phyloP scores from a whole-genome alignment of 2,888 invertebrate genomes.

The Mesochorus sp. region DNA sequence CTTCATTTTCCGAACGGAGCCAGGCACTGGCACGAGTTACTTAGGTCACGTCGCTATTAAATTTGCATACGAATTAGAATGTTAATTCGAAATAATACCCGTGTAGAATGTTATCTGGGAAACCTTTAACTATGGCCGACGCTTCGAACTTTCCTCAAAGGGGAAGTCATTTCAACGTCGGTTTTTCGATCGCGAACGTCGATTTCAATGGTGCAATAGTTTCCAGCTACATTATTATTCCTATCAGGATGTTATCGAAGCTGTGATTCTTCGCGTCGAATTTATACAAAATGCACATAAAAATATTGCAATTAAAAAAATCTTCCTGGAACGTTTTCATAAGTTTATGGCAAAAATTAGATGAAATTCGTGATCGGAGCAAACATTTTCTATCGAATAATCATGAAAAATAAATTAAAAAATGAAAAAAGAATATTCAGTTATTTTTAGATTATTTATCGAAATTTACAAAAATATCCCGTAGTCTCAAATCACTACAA shows the following conservation, averaged over 20 bases:
- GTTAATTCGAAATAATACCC: conserved; percentile 50
- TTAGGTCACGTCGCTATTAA: conserved; percentile 48
- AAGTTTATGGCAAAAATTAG: too few species aligned
- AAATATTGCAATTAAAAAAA: too few species aligned
- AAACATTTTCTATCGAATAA: background rate
- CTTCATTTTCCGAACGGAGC: conserved; percentile 31
- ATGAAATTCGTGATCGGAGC: background rate
- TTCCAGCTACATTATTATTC: too few species aligned
- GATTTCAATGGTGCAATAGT: background rate
- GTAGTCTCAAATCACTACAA: too few species aligned
- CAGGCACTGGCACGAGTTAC: conserved; percentile 5
- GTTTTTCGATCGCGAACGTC: background rate
- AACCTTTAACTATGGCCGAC: background rate
- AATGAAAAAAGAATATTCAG: too few species aligned
- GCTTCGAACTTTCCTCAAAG: background rate
- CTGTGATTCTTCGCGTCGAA: too few species aligned
- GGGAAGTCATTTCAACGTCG: background rate
- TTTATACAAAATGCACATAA: too few species aligned
- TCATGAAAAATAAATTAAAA: too few species aligned
- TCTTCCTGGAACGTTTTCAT: too few species aligned
- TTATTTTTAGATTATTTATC: too few species aligned
- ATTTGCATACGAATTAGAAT: conserved; percentile 63
- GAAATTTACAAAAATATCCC: background rate
- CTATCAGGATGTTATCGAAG: too few species aligned
- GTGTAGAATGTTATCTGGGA: conserved; percentile 5